Base-by-base conservation (phyloP, 2,113 vertebrate species). In the Xenus cinereus region DNA sequence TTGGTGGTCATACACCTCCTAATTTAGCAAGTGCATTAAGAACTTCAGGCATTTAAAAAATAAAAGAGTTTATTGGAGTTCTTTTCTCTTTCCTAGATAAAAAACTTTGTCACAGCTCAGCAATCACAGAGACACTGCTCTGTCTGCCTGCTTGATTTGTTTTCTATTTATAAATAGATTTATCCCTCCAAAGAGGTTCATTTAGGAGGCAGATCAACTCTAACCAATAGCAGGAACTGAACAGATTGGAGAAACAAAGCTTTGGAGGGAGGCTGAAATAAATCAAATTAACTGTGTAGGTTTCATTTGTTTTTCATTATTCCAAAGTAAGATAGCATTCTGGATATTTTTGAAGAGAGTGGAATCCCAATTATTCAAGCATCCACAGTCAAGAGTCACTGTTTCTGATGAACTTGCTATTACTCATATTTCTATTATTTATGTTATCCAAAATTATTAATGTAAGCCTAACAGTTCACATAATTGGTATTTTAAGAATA, bases 161-260 rank as follows among this genome's bases (percentile, higher is more conserved):
- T 95, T 96, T 92, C 86, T 88, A 50, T 89, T 94, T 96, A 81
- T 71, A 90, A 92, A 86, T 75, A 81, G 27, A 75, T 79, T 68
- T 94, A 57, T 74, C 14, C 60, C 26, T 81, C 56, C 14, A 14
- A 84, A 88, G 46, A 92, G 26, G 18, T 75, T 95, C 3, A 72
- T 93, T 96, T 94, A 68, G 43, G 62, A 95, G 60, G 45, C 14
- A 95, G 51, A 90, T 90, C 46, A 86, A 12, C 90, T 84, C 68
- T 78, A 81, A 84, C 88, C 79, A 90, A 66, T n/a, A 41, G 60
- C 1, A 14, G 27, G 33, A 84, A 67, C 35, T 51, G 39, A 92
- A 51, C 27, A 87, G 75, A 94, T 33, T 88, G 43, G 43, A 28
- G 73, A 78, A 90, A 74, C 33, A 83, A 79, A 88, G 53, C 50